A percentile compares a stretch with the other conserved stretches of the same genome.
Conservation (phyloP, 2,888 invertebrate species). For the Labia minor region DNA sequence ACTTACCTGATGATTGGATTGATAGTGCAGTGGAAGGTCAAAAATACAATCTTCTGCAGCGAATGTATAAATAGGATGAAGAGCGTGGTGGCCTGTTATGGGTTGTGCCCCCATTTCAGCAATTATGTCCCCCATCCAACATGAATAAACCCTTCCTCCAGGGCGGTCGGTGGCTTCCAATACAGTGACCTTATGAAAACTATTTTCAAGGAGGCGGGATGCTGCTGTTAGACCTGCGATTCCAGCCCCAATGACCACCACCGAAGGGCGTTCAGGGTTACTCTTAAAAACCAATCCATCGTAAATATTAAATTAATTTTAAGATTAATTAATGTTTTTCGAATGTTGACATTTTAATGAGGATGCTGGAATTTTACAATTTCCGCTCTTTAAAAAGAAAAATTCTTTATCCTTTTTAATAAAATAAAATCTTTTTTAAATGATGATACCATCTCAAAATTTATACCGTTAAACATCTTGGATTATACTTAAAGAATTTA, state of each 20-base stretch:
- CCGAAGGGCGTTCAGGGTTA: slow-evolving; percentile 49
- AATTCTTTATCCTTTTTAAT: no score
- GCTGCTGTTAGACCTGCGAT: slow-evolving; percentile 73
- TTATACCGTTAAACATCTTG: no score
- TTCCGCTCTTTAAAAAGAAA: not conserved
- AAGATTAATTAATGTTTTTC: not conserved
- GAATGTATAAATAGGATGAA: slow-evolving; percentile 58
- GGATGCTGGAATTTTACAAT: not conserved
- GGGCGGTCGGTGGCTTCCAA: slow-evolving; percentile 70
- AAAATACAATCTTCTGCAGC: slow-evolving; percentile 57
- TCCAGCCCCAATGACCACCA: slow-evolving; percentile 68
- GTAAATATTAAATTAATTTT: not conserved
- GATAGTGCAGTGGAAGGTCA: slow-evolving; percentile 44
- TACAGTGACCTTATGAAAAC: slow-evolving; percentile 57
- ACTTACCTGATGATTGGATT: not conserved
- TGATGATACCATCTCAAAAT: no score
- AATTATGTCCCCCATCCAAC: slow-evolving; percentile 63
- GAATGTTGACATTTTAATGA: not conserved
- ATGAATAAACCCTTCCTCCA: slow-evolving; percentile 66
- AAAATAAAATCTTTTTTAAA: no score
- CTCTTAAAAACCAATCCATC: not conserved
- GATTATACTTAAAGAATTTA: no score
- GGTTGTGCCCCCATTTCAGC: slow-evolving; percentile 68
- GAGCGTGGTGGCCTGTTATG: slow-evolving; percentile 59
- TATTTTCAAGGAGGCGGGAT: slow-evolving; percentile 57